Percentiles rank a stretch among this genome's conserved stretches.
Evolutionary conservation across 2,797 vertebrate genomes (phyloP).

Genomic region (Micromesistius poutassou): DNA sequence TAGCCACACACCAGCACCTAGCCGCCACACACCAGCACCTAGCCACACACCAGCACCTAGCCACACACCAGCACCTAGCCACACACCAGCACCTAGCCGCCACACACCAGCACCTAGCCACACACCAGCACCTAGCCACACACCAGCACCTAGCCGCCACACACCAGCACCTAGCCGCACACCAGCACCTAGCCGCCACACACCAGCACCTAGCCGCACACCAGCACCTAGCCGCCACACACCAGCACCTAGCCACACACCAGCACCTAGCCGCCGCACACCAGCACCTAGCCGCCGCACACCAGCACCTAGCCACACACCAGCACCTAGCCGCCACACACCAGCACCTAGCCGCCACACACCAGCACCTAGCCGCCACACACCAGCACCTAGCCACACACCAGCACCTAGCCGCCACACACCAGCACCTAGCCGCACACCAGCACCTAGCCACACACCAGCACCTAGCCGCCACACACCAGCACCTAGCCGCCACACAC

Average conservation of each 20-base stretch:
- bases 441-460: slow-evolving; percentile 29
- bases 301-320: slow-evolving; percentile 26
- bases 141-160: slow-evolving; percentile 40
- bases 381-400: slow-evolving; percentile 25
- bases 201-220: slow-evolving; percentile 25
- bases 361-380: slow-evolving; percentile 41
- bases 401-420: slow-evolving; percentile 40
- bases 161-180: slow-evolving; percentile 28
- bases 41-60: no score
- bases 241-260: slow-evolving; percentile 26
- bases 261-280: no score
- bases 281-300: slow-evolving; percentile 40
- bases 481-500: slow-evolving; percentile 30
- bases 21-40: slow-evolving; percentile 34
- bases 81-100: slow-evolving; percentile 40
- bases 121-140: no score
- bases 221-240: slow-evolving; percentile 40
- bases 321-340: slow-evolving; percentile 40
- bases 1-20: slow-evolving; percentile 36
- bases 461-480: slow-evolving; percentile 36
- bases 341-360: slow-evolving; percentile 25
- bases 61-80: slow-evolving; percentile 30
- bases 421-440: slow-evolving; percentile 34
- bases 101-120: slow-evolving; percentile 31
- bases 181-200: slow-evolving; percentile 41